Percentiles rank a stretch among this genome's conserved stretches.
Evolutionary conservation across 2,797 vertebrate genomes (phyloP).

Genomic region (Danio albolineatus): DNA sequence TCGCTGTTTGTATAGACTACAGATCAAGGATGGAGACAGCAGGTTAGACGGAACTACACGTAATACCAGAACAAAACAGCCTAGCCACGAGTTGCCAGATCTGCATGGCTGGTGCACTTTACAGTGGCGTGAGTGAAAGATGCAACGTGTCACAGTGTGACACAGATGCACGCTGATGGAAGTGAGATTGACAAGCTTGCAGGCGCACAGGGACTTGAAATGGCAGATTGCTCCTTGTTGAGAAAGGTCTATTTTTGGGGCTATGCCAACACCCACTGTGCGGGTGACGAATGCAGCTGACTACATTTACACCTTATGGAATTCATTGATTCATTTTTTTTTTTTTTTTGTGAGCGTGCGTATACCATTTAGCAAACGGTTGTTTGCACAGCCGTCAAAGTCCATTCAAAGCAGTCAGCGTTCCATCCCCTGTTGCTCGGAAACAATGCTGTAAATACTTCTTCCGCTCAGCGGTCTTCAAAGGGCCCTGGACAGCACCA

Average conservation of each 20-base stretch:
- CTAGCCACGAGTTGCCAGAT: neutral
- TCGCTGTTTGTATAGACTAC: constrained; percentile 62
- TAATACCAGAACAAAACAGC: neutral
- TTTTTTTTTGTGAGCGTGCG: neutral
- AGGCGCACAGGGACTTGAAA: constrained; percentile 52
- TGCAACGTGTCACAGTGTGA: constrained; percentile 45
- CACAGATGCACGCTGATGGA: constrained; percentile 57
- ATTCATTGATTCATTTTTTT: neutral
- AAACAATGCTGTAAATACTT: constrained; percentile 41
- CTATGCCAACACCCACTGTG: constrained; percentile 45
- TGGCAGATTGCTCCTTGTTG: constrained; percentile 57
- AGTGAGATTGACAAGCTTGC: constrained; percentile 50
- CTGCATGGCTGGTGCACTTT: constrained; percentile 33
- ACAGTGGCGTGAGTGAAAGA: constrained; percentile 35
- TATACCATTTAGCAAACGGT: neutral
- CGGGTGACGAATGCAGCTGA: constrained; percentile 47
- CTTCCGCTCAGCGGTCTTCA: constrained; percentile 36
- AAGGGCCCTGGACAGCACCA: constrained; percentile 22
- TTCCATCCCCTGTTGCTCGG: constrained; percentile 1
- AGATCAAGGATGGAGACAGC: constrained; percentile 19
- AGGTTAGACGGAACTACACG: neutral
- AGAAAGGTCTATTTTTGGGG: constrained; percentile 57
- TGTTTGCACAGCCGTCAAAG: constrained; percentile 11
- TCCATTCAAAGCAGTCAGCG: constrained; percentile 5
- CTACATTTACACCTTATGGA: constrained; percentile 47